Conservation (phyloP, 2,797 vertebrate species). For the Rallus crepitans region DNA sequence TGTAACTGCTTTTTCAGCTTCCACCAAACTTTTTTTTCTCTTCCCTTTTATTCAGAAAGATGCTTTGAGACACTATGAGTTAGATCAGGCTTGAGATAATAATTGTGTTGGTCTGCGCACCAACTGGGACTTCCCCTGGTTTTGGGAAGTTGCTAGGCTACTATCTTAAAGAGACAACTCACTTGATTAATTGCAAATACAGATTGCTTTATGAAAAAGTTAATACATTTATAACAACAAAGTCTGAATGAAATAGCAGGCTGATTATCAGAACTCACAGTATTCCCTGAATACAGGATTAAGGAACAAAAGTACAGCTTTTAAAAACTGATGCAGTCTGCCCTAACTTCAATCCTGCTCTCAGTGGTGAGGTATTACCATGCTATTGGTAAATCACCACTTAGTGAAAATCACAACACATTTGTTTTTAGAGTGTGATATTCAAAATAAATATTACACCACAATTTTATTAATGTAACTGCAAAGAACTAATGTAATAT, state of each 20-base stretch:
- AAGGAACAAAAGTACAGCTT: constrained; percentile 55
- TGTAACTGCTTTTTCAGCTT: not conserved
- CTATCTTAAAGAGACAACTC: constrained; percentile 77
- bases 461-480: not conserved
- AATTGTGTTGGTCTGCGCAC: constrained; percentile 52
- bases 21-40: not conserved
- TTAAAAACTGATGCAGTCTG: constrained; percentile 26
- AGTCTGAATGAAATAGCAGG: constrained; percentile 55
- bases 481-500: not conserved
- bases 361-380: not conserved
- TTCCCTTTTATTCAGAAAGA: constrained; percentile 35
- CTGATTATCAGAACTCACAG: constrained; percentile 72
- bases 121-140: constrained; percentile 62
- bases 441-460: not conserved
- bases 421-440: not conserved
- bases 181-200: constrained; percentile 80
- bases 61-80: constrained; percentile 64
- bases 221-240: constrained; percentile 73
- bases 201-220: constrained; percentile 72
- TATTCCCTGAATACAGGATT: constrained; percentile 64
- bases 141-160: constrained; percentile 77
- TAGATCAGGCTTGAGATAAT: constrained; percentile 69
- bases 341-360: constrained; percentile 2
- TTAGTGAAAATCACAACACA: not conserved
- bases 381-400: not conserved